These are phyloP conservation scores for Hirundo rustica DNA, from an alignment of 2,797 vertebrate species.

Conservation along the genomic window DNA sequence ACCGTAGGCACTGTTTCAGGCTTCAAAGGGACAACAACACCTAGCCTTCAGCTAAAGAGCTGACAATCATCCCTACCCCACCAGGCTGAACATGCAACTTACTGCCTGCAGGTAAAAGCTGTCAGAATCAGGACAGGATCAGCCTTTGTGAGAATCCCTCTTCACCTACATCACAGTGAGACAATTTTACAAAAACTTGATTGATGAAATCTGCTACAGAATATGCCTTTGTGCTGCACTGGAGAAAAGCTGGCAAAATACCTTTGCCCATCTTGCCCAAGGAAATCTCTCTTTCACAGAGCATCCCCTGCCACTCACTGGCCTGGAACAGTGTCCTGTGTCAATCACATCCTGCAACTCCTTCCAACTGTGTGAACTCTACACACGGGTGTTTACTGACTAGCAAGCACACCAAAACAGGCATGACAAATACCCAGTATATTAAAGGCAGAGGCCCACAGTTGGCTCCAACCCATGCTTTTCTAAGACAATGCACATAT, in stretches of 20 bases:
- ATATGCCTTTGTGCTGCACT: neutral
- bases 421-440: neutral
- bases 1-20: neutral
- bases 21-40: neutral
- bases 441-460: slow-evolving; percentile 53
- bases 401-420: slow-evolving; percentile 45
- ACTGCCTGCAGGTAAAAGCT: neutral
- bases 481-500: slow-evolving; percentile 72
- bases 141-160: neutral
- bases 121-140: neutral
- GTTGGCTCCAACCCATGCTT: slow-evolving; percentile 42
- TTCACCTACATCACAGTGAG: neutral
- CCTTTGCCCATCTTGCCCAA: neutral
- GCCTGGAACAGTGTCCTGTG: slow-evolving; percentile 33
- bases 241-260: neutral
- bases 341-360: neutral
- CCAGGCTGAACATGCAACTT: neutral
- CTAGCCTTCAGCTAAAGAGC: neutral
- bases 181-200: neutral
- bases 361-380: neutral
- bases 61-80: neutral
- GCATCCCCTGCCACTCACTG: neutral
- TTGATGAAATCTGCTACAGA: neutral
- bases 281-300: neutral
- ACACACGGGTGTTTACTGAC: neutral